Evolutionary conservation across 2,797 vertebrate species (phyloP), one percentile per base, ranked within the genome.

Genomic region (Sebastes nivosus): DNA sequence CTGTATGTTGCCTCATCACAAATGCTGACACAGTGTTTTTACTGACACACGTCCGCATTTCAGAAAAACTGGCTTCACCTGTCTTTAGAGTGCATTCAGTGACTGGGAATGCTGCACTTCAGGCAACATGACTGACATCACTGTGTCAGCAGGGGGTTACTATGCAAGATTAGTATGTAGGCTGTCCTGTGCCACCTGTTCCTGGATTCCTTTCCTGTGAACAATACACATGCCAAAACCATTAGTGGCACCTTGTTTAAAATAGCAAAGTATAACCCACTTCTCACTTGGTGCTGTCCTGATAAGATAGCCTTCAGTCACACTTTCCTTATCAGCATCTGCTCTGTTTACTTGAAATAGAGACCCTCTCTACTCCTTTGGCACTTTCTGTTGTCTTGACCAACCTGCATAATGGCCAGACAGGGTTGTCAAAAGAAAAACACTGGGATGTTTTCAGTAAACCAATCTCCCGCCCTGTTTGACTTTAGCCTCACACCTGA

Each of bases 41-140:
- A 55, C 8, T 71, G 13, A 72, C 34, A 25, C 22, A 67, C 27
- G 32, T 75, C 32, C 42, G 63, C 5, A 10, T 71, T 67, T 67
- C 20, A 70, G 59, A 46, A 63, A 84, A 91, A 90, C 90, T 82
- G 74, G 88, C 83, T 63, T 81, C 84, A 68, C 90, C 76, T 82
- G 90, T 88, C 83, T 52, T 80, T 1, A 25, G 52, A 60, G 64
- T 64, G 71, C 64, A 73, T 57, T 89, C 89, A 91, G 42, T 42
- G 58, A 16, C 55, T 36, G 70, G 85, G 92, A 95, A 94, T 95
- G 92, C 55, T 88, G 90, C 70, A 87, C 86, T 92, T 90, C 91
- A 89, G 89, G 93, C 88, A 86, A 78, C 80, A 87, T 88, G 52
- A 85, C 32, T 65, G 32, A 79, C 84, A 85, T 87, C 63, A 84